Evolutionary conservation across 2,113 vertebrate genomes (phyloP), one percentile per base, ranked within the genome.

Genomic region (Echinops telfairi): DNA sequence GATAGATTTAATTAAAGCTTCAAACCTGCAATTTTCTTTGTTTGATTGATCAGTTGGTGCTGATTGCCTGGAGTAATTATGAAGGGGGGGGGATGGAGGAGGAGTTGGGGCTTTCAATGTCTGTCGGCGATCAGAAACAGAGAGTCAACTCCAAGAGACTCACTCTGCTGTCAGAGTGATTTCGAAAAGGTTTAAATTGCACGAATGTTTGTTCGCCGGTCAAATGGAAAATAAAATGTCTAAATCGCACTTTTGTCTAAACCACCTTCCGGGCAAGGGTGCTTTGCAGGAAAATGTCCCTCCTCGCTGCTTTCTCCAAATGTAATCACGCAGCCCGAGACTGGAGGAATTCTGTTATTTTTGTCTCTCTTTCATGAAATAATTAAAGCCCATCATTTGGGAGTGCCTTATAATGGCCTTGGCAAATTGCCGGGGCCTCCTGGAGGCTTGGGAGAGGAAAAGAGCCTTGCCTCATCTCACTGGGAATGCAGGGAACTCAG

Each of bases 1-100:
- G 89, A 91, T 96, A 97, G 96, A 97, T 97, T 97, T 97, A 97
- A 97, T 98, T 97, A 97, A 97, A 95, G 36, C 86, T 97, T 89
- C 95, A 95, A 97, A 88, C 68, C 92, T 97, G 96, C 92, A 94
- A 94, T 83, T 88, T 94, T 95, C 96, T 97, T 95, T 92, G 91
- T 94, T 84, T 92, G 96, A 94, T 97, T 91, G 96, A 86, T 93
- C 83, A 91, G 93, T 89, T 90, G 96, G 84, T 77, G 43, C 68
- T 91, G 96, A 88, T 88, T 97, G 95, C 96, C 77, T 27, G 17
- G 64, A 94, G 94, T 83, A 93, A 85, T 93, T 64, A 95, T 84
- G 70, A 88, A 85, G 91, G 64, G 75, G 80, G 83, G 53, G 75
- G 29, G 10, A 53, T 4, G 70, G 86, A 85, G 91, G 64, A 68